Percentiles rank a stretch among this genome's conserved stretches.
Evolutionary conservation across 2,888 invertebrate species (phyloP).

Genomic region (Halictus quadricinctus): DNA sequence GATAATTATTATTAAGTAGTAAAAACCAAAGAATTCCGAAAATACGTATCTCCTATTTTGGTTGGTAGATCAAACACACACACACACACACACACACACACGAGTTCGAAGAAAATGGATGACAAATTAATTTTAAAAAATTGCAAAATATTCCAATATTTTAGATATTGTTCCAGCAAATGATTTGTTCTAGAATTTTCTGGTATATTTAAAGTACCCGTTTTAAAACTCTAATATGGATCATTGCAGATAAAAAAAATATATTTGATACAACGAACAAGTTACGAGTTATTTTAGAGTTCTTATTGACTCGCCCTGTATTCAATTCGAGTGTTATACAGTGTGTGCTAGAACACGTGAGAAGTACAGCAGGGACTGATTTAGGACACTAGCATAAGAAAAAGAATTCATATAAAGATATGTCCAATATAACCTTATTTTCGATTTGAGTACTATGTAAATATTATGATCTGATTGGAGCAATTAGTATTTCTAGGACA

Average conservation of each 20-base stretch:
- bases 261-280: not conserved
- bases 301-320: not conserved
- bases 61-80: not conserved
- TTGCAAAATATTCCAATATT: not conserved
- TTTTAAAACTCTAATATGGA: not conserved
- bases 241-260: not conserved
- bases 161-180: no score
- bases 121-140: not conserved
- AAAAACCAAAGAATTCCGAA: not conserved
- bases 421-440: no score
- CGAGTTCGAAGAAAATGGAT: slow-evolving; percentile 1
- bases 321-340: not conserved
- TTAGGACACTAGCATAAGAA: not conserved
- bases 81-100: not conserved
- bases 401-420: no score
- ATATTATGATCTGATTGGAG: no score
- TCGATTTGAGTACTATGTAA: no score
- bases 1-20: not conserved
- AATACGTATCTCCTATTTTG: slow-evolving; percentile 1
- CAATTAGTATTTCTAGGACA: no score
- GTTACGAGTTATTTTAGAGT: not conserved
- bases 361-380: not conserved
- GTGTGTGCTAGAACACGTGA: not conserved
- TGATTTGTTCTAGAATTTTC: no score
- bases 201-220: no score